These are phyloP conservation scores for Apis florea DNA, from an alignment of 1,140 invertebrate genomes.

Conservation along the genomic window DNA sequence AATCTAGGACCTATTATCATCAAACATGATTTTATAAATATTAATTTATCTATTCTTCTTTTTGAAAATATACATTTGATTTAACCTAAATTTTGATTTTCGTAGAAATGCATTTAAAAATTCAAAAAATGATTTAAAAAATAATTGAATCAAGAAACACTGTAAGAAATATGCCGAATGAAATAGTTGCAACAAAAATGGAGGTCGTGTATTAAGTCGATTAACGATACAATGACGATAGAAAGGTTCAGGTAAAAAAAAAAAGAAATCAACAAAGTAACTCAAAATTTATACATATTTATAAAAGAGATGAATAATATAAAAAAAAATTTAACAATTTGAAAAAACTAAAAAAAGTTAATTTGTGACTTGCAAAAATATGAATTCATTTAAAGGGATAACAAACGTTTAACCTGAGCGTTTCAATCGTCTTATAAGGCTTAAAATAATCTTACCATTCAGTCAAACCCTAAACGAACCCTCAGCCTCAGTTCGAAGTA, in stretches of 20 bases:
- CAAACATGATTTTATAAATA: constrained; percentile 31
- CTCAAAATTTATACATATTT: constrained; percentile 22
- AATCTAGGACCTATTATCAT: constrained; percentile 32
- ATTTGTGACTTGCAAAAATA: constrained; percentile 15
- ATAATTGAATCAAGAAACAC: constrained; percentile 11
- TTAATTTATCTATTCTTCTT: constrained; percentile 6
- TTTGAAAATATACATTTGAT: constrained; percentile 5
- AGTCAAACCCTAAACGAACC: constrained; percentile 45
- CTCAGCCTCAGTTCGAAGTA: constrained; percentile 43
- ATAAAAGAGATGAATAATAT: neutral
- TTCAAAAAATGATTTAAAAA: constrained; percentile 1
- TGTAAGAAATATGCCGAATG: constrained; percentile 39
- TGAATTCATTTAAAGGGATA: constrained; percentile 4
- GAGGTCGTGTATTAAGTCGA: constrained; percentile 41
- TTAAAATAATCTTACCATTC: constrained; percentile 55
- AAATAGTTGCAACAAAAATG: constrained; percentile 50
- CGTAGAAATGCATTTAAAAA: neutral
- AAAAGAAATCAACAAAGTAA: constrained; percentile 26
- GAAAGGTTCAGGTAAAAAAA: constrained; percentile 29
- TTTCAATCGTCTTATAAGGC: constrained; percentile 36
- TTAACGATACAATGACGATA: constrained; percentile 42
- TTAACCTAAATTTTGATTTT: constrained; percentile 27
- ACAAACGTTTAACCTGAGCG: constrained; percentile 42
- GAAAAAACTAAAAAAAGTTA: neutral
- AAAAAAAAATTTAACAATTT: constrained; percentile 24